Conservation (phyloP, 2,113 vertebrate genomes). For the Melanocharis versteri region DNA sequence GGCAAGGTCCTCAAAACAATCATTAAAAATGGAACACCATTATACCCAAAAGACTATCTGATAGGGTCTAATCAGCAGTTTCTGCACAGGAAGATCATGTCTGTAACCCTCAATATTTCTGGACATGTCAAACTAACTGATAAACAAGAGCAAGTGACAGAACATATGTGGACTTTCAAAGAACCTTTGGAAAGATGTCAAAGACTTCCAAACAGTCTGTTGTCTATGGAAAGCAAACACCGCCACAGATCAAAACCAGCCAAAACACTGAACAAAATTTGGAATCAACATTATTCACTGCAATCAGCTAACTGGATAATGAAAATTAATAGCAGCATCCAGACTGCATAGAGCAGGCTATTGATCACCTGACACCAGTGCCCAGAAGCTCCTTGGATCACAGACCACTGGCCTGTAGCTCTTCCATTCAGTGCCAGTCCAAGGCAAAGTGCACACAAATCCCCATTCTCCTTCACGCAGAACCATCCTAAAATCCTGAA, state of each 20-base stretch:
- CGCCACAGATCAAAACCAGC: not conserved
- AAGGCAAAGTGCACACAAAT: not conserved
- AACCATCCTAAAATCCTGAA: not conserved
- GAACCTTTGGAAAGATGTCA: not conserved
- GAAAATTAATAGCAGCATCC: not conserved
- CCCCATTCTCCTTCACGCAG: rapidly evolving
- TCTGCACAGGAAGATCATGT: slow-evolving; percentile 27
- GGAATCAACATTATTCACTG: not conserved
- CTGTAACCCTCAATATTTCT: slow-evolving; percentile 5
- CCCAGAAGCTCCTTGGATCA: not conserved
- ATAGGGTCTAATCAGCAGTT: slow-evolving; percentile 35
- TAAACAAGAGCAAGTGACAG: not conserved
- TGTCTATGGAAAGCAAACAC: not conserved
- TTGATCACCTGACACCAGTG: not conserved
- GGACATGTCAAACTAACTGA: slow-evolving; percentile 15
- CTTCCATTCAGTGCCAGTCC: not conserved
- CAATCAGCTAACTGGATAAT: not conserved
- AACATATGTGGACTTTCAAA: not conserved
- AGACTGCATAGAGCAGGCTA: not conserved
- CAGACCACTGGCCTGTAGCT: not conserved
- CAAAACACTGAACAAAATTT: not conserved
- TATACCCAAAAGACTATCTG: slow-evolving; percentile 15
- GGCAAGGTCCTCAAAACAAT: slow-evolving; percentile 5
- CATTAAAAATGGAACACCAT: slow-evolving; percentile 48
- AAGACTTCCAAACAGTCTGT: not conserved